Evolutionary conservation across 2,888 invertebrate genomes (phyloP).

Genomic region (Archips crataeganus): DNA sequence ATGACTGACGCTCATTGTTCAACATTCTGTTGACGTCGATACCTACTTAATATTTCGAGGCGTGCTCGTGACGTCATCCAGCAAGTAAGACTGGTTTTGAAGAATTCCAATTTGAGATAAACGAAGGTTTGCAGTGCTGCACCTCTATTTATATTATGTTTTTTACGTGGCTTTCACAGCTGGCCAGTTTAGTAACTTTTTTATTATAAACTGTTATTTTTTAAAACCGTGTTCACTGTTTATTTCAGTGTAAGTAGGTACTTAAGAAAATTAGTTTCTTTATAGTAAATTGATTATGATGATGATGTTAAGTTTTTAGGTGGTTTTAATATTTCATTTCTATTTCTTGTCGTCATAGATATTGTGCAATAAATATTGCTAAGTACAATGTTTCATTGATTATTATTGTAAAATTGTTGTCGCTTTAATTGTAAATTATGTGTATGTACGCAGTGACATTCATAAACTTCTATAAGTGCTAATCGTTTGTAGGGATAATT

Average conservation of each 20-base stretch:
- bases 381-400: too few relatives aligned
- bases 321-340: neutral
- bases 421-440: neutral
- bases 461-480: neutral
- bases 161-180: neutral
- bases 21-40: neutral
- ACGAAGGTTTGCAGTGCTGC: constrained; percentile 9
- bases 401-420: too few relatives aligned
- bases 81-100: constrained; percentile 32
- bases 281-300: too few relatives aligned
- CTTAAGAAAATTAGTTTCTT: too few relatives aligned
- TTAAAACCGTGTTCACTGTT: neutral
- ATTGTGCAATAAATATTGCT: neutral
- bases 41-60: constrained; percentile 38
- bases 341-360: neutral
- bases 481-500: neutral
- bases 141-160: constrained; percentile 1
- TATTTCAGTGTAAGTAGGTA: neutral
- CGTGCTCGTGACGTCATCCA: constrained; percentile 26
- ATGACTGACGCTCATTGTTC: constrained; percentile 16
- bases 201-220: neutral
- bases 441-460: neutral
- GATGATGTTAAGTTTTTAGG: neutral
- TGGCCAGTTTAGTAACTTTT: neutral
- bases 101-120: constrained; percentile 30